phyloP scores from a whole-genome alignment of 2,113 vertebrate genomes.

The Theristicus caerulescens region DNA sequence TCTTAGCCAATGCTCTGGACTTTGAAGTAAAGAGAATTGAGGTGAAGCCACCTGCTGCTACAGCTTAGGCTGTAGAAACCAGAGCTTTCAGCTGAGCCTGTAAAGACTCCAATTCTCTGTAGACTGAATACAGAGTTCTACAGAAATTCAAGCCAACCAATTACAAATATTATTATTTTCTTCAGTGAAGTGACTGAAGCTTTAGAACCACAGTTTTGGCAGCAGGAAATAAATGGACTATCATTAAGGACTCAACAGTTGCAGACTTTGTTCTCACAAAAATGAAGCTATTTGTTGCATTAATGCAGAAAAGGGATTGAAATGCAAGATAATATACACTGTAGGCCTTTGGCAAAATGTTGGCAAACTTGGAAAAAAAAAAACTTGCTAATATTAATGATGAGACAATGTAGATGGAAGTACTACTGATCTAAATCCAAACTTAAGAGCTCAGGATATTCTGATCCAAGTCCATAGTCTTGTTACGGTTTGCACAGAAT shows the following conservation, averaged over 20 bases:
- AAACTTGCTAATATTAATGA: not conserved
- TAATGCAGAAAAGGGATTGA: not conserved
- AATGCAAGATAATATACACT: not conserved
- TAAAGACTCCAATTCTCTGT: not conserved
- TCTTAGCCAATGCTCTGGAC: not conserved
- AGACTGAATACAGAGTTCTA: not conserved
- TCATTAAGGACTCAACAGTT: conserved; percentile 2
- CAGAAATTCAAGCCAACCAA: conserved; percentile 10
- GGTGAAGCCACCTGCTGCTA: not conserved
- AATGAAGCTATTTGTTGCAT: not conserved
- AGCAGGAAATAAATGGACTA: conserved; percentile 10
- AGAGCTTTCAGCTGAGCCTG: not conserved
- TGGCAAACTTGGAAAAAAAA: not conserved
- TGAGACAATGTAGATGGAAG: not conserved
- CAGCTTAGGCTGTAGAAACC: not conserved
- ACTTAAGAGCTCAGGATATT: not conserved
- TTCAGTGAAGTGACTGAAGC: not conserved
- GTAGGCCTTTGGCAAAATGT: not conserved
- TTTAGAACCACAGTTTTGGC: conserved; percentile 16
- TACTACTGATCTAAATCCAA: not conserved
- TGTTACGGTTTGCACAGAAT: not conserved
- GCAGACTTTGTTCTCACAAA: conserved; percentile 9
- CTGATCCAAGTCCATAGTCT: not conserved
- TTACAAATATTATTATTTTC: not conserved
- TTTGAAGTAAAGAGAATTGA: not conserved